These are phyloP conservation scores for Zoanthus gigantus DNA, from an alignment of 92 coral and sea anemone species.

Conservation along the genomic window DNA sequence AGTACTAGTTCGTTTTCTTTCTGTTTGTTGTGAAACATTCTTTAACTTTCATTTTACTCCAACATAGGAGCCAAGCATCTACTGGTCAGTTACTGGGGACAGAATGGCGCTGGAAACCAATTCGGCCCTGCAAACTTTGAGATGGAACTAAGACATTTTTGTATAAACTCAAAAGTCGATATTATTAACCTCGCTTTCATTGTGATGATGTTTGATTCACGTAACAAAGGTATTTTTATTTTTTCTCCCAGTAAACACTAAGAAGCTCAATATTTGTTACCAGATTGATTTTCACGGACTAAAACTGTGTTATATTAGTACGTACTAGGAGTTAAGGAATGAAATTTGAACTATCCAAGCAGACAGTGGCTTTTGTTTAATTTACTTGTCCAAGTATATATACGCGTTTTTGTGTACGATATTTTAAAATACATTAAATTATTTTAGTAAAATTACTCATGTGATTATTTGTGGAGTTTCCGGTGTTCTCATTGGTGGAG, in stretches of 20 bases:
- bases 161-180: constrained; percentile 80
- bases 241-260: not conserved
- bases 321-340: too few species aligned
- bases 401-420: too few species aligned
- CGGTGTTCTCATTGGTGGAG: too few species aligned
- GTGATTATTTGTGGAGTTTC: too few species aligned
- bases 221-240: not conserved
- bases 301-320: too few species aligned
- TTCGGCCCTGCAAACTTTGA: constrained; percentile 83
- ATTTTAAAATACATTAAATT: too few species aligned
- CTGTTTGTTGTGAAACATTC: not conserved
- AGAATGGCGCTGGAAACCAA: constrained; percentile 87
- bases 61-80: constrained; percentile 50
- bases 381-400: too few species aligned
- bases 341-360: too few species aligned
- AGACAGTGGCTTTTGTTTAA: too few species aligned
- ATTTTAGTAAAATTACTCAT: too few species aligned
- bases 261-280: too few species aligned
- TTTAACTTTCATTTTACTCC: not conserved
- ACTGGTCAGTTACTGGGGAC: constrained; percentile 90
- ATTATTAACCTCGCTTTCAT: constrained; percentile 20
- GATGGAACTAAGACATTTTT: constrained; percentile 69
- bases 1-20: not conserved
- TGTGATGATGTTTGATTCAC: not conserved
- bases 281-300: too few species aligned